Base-by-base conservation (phyloP, 1,140 invertebrate genomes). In the Aplysia californica region DNA sequence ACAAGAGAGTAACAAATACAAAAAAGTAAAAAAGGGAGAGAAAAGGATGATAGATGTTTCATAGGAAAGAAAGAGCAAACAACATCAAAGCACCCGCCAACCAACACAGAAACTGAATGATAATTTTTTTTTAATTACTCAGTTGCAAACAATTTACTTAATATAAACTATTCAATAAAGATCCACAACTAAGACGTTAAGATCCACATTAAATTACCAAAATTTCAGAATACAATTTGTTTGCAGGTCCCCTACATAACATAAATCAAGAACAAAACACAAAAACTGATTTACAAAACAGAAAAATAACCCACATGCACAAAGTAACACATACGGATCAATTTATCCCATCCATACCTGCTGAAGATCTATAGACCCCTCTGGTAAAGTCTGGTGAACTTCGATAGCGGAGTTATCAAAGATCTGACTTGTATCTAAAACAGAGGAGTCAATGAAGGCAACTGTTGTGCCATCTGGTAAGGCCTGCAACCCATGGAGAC, bases 371-470 rank as follows among this genome's bases (percentile, higher is more conserved):
- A 74, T 20, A 2, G 29, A 38, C 2, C 71, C 66, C n/a, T 75
- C 70, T 3, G 69, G 31, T 6, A 78, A 23, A 2, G 72, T 41
- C 29, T 78, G 77, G 44, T 72, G 69, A 41, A 78, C 77, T 75
- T 80, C 78, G 56, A 79, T 78, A 15, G 78, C 70, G 33, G 76
- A 73, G 66, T 80, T 76, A 21, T 86, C 84, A 58, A 86, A 82
- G 31, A 83, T 82, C 66, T 86, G 83, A 35, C 82, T 81, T 23
- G 82, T 77, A 44, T 86, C 85, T 31, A 86, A 79, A 31, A 84
- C 65, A 15, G 84, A 69, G 33, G 68, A 33, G 31, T 78, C 79
- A 70, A 81, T 81, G 68, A 81, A 79, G 20, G 77, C 71, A 26
- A 79, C 75, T 4, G 80, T 81, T 38, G 80, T 76, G 71, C 84